Evolutionary conservation across 2,113 vertebrate species (phyloP), one percentile per base, ranked within the genome.

Genomic region (Zingel zingel): DNA sequence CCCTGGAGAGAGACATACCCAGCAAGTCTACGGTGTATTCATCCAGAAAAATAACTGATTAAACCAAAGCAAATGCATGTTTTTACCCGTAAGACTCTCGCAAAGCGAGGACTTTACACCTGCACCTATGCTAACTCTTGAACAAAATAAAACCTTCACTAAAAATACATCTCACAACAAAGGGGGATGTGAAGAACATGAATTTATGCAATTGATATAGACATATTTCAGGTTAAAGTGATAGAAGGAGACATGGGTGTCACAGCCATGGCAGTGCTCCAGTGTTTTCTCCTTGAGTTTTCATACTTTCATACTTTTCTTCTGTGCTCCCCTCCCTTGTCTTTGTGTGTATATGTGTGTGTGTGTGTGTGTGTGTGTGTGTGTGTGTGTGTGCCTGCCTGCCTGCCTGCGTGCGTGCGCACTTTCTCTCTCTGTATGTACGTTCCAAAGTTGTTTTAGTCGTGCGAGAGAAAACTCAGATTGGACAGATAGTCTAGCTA

Each of bases 41-140:
- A 91, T 77, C 81, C 88, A 86, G 74, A 91, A 91, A 89, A 88
- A 58, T 27, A 75, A 81, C 51, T 39, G 33, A 87, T 88, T 88
- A 77, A 82, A 83, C 66, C 56, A 59, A 66, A 84, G 69, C 56
- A 59, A 82, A 43, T 57, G 36, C 71, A 48, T 58, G 76, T 83
- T 81, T 62, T 71, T 76, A 78, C 81, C 65, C 78, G 86, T 7
- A n/a, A 74, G 64, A 9, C 48, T 66, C 21, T 27, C 21, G n/a
- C n/a, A 21, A 77, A 77, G 43, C n/a, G 79, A 74, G 4, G 70
- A 82, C 79, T 88, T 81, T 69, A 87, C 74, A 74, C 67, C 79
- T 74, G 83, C 71, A n/a, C 74, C 30, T 56, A 2, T 79, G 84
- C 43, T 71, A 23, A 79, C 67, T 79, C 36, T 27, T 72, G n/a